Conservation (phyloP, 2,113 vertebrate genomes). For the Corydoras maculifer region DNA sequence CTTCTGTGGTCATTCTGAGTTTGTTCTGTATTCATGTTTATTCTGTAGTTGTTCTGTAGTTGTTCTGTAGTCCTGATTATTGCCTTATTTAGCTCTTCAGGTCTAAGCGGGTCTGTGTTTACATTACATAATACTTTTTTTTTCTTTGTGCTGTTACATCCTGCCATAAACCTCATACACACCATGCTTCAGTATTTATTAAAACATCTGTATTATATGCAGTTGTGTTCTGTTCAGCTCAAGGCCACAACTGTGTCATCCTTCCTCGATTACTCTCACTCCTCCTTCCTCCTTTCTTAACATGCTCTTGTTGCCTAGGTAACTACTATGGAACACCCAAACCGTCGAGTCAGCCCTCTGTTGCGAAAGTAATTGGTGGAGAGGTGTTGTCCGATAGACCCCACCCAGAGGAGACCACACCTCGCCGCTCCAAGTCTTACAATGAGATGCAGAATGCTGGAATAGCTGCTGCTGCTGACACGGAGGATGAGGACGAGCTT, state of each 20-base stretch:
- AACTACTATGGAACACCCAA: conserved; percentile 99
- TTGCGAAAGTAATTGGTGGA: conserved; percentile 91
- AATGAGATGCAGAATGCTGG: conserved; percentile 99
- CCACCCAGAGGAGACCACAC: conserved; percentile 86
- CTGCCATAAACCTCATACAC: too few relatives aligned
- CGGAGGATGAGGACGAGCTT: conserved; percentile 88
- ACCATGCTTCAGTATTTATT: too few relatives aligned
- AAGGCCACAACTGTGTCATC: conserved; percentile 13
- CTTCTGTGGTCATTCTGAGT: too few relatives aligned
- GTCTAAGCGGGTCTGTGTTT: too few relatives aligned
- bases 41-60: too few relatives aligned
- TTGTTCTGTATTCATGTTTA: too few relatives aligned
- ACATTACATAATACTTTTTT: too few relatives aligned
- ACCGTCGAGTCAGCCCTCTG: conserved; percentile 91
- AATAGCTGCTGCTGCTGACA: conserved; percentile 84
- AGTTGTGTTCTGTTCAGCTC: conserved; percentile 41
- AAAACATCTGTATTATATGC: too few relatives aligned
- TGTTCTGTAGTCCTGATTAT: too few relatives aligned
- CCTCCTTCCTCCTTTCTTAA: conserved; percentile 46
- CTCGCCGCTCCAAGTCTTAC: conserved; percentile 93
- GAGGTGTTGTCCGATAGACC: conserved; percentile 88
- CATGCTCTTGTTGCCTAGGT: conserved; percentile 85
- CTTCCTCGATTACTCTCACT: conserved; percentile 10
- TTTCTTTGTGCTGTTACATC: too few relatives aligned
- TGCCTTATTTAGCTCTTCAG: too few relatives aligned